Evolutionary conservation across 2,888 invertebrate genomes (phyloP).

Genomic region (Eustalomyia histrio): DNA sequence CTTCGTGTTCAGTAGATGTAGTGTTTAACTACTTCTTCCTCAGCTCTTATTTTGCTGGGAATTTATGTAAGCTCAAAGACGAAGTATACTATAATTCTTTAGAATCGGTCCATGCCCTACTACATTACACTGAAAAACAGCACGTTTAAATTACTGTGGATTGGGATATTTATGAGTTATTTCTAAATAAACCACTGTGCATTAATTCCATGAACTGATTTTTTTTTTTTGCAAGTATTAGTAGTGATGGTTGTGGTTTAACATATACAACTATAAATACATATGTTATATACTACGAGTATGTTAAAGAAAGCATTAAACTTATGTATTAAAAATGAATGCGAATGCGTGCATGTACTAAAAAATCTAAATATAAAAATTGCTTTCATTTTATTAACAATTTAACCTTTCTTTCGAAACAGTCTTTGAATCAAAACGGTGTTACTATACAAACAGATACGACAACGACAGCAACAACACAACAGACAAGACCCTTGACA

Average conservation of each 20-base stretch:
- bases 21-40: no score
- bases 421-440: constrained; percentile 79
- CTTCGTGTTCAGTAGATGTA: no score
- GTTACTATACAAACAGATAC: constrained; percentile 68
- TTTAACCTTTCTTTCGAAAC: constrained; percentile 69
- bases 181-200: constrained; percentile 25
- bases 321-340: constrained; percentile 27
- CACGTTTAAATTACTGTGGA: no score
- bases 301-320: constrained; percentile 26
- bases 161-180: no score
- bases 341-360: constrained; percentile 22
- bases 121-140: no score
- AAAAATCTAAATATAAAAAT: constrained; percentile 25
- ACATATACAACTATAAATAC: constrained; percentile 21
- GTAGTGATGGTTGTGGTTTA: constrained; percentile 33
- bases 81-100: no score
- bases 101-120: no score
- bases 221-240: neutral
- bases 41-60: no score
- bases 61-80: no score
- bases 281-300: no score
- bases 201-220: constrained; percentile 27
- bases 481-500: constrained; percentile 67
- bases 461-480: constrained; percentile 65
- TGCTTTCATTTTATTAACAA: constrained; percentile 68